A percentile compares a stretch with the other conserved stretches of the same genome.
These are phyloP conservation scores for Pelosia muscerda DNA, from an alignment of 2,888 invertebrate genomes.

Conservation along the genomic window DNA sequence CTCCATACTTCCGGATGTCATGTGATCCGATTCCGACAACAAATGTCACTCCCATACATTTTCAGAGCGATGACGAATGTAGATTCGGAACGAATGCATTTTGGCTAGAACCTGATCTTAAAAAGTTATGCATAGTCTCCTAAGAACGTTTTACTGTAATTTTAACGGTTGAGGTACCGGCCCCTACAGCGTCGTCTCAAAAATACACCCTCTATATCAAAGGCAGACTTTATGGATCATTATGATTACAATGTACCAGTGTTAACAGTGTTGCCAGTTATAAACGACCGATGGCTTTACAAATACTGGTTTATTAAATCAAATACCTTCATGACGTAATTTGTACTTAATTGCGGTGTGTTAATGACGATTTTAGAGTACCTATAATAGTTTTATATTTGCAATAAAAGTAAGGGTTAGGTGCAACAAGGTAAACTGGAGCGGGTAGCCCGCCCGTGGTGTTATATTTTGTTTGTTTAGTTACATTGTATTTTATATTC, in stretches of 20 bases:
- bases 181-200: too few species aligned
- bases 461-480: constrained; percentile 4
- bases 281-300: constrained; percentile 35
- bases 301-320: constrained; percentile 53
- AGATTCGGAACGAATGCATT: too few species aligned
- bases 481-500: not conserved
- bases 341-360: constrained; percentile 45
- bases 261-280: constrained; percentile 31
- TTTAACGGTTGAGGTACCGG: too few species aligned
- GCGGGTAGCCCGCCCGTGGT: not conserved
- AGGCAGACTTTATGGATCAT: constrained; percentile 27
- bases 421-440: constrained; percentile 19
- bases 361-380: constrained; percentile 46
- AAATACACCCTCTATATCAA: too few species aligned
- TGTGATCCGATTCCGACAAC: too few species aligned
- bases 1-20: too few species aligned
- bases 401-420: constrained; percentile 41
- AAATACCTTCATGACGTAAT: constrained; percentile 43
- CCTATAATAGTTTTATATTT: constrained; percentile 44
- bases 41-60: too few species aligned
- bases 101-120: too few species aligned
- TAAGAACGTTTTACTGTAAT: too few species aligned
- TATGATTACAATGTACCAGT: constrained; percentile 23
- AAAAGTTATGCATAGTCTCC: too few species aligned
- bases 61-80: too few species aligned